These are phyloP conservation scores for Alentia gelatinosa DNA, from an alignment of 2,888 invertebrate genomes.

Conservation along the genomic window DNA sequence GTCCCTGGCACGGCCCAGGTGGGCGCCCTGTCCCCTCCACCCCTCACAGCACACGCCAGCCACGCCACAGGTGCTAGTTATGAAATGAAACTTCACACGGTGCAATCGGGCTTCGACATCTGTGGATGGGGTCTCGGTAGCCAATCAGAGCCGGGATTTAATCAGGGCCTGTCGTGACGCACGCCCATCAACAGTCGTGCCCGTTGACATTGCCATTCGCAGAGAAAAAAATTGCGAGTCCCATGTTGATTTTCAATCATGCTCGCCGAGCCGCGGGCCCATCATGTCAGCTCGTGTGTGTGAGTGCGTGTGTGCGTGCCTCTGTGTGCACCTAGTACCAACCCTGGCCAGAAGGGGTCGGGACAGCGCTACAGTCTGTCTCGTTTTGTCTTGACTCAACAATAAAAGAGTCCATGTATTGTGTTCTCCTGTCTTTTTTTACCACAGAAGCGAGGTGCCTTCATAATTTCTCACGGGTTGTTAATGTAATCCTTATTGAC, in stretches of 20 bases:
- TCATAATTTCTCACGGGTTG: too few relatives aligned
- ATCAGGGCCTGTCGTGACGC: neutral
- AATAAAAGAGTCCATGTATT: too few relatives aligned
- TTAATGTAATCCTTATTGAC: too few relatives aligned
- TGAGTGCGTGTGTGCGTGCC: too few relatives aligned
- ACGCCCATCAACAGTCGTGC: neutral
- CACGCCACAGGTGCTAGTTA: neutral
- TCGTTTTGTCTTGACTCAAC: too few relatives aligned
- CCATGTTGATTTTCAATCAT: constrained; percentile 12
- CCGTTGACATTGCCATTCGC: neutral
- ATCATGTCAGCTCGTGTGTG: too few relatives aligned
- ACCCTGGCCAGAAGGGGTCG: too few relatives aligned
- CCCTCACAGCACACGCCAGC: neutral
- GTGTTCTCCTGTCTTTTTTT: too few relatives aligned
- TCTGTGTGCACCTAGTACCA: too few relatives aligned
- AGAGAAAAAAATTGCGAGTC: neutral
- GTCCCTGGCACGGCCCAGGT: neutral
- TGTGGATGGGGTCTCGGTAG: neutral
- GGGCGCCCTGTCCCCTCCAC: neutral
- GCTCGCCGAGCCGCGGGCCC: neutral
- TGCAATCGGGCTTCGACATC: neutral
- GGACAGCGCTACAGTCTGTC: too few relatives aligned
- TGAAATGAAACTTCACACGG: neutral
- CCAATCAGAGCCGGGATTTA: neutral
- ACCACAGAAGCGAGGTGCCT: too few relatives aligned